Evolutionary conservation across 1,140 invertebrate genomes (phyloP), one percentile per base, ranked within the genome.

Genomic region (Drosophila sucinea): DNA sequence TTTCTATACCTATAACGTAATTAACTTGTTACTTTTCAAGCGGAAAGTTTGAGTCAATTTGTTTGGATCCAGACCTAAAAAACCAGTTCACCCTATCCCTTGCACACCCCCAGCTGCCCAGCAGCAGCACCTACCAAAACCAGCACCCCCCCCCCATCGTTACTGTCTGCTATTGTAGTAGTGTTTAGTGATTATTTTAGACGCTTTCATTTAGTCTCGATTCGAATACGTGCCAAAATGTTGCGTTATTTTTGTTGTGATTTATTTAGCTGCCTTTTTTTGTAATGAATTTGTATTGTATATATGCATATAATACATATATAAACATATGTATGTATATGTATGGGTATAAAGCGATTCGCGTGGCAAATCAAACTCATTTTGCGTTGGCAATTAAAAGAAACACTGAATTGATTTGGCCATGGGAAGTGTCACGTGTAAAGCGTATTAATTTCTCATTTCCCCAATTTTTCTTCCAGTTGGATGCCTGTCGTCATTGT

Each of bases 341-440:
- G 10, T 35, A 2, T 35, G 8, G 0, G 41, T 63, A 60, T 55
- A 63, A 57, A 7, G 41, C 65, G 58, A 60, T 64, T 66, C 60
- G 54, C 55, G 65, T 76, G 73, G 66, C 73, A 23, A 63, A 40
- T 60, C 8, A 29, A 63, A 74, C 55, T 58, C 73, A 44, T 17
- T 56, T 60, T n/a, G 25, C 70, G 10, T 76, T 60, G 73, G 73
- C 73, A 77, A 77, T 77, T 77, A 51, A 77, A 76, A 70, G 11
- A 11, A 76, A 64, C 44, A n/a, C 35, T 10, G 38, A 77, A 77
- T 77, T 67, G 55, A 70, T 77, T 77, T 63, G 66, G 23, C 55
- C 58, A 29, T 33, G 73, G 35, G 51, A 44, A 32, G 27, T 44
- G 58, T 77, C 73, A 64, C 66, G 66, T 77, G 66, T 76, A 69